Evolutionary conservation across 2,797 vertebrate species (phyloP).

Genomic region (Tamandua tetradactyla): DNA sequence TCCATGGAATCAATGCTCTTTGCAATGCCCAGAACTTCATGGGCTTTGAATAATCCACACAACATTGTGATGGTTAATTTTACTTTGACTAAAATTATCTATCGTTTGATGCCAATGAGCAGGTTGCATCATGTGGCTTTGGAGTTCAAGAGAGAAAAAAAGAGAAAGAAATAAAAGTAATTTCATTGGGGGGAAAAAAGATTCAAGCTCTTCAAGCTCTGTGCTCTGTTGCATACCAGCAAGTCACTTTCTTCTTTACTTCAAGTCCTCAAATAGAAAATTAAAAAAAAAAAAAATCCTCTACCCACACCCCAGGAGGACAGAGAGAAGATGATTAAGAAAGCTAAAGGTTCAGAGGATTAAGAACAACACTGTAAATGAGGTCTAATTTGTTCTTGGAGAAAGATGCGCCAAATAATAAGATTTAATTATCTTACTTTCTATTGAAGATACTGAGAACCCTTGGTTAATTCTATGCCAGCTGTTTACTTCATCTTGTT

Average conservation of each 20-base stretch:
- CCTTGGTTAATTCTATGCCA: not conserved
- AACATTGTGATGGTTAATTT: not conserved
- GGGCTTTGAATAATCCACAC: not conserved
- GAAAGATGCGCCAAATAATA: not conserved
- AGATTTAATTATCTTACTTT: conserved; percentile 5
- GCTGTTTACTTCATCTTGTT: not conserved
- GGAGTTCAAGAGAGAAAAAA: not conserved
- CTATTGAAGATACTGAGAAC: not conserved
- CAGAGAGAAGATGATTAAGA: not conserved
- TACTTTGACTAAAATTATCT: not conserved
- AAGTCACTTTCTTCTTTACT: not conserved
- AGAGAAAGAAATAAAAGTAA: not conserved
- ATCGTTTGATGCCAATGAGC: not conserved
- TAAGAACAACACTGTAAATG: not conserved
- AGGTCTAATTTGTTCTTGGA: not conserved
- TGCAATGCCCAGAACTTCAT: not conserved
- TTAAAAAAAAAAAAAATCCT: not conserved
- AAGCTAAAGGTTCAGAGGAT: not conserved
- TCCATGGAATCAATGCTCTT: not conserved
- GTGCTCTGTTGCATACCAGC: not conserved
- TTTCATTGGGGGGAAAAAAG: not conserved
- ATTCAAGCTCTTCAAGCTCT: not conserved
- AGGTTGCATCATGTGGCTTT: not conserved
- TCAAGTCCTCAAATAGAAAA: not conserved
- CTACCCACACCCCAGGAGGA: not conserved